Percentiles rank a stretch among this genome's conserved stretches.
Conservation (phyloP, 2,113 vertebrate genomes). For the Mugil cephalus region DNA sequence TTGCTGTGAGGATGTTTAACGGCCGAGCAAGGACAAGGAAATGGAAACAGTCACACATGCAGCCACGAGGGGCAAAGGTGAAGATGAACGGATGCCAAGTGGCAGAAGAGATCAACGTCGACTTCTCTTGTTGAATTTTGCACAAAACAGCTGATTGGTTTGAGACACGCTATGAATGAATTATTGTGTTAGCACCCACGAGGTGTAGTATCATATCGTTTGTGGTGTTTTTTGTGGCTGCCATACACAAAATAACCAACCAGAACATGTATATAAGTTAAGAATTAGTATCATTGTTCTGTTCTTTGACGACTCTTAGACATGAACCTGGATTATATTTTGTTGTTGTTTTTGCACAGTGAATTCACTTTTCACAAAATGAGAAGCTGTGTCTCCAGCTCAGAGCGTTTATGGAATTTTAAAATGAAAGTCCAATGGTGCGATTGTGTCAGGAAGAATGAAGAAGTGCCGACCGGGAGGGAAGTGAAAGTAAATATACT, state of each 20-base stretch:
- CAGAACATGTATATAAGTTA: no score
- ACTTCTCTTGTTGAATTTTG: constrained; percentile 1
- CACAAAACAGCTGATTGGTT: not conserved
- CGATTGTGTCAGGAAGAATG: no score
- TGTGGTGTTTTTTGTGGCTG: no score
- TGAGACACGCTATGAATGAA: not conserved
- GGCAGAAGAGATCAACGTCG: not conserved
- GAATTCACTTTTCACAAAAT: no score
- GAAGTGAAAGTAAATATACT: constrained; percentile 28
- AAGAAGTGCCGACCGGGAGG: not conserved
- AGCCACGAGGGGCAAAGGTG: not conserved
- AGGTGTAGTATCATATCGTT: not conserved
- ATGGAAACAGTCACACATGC: not conserved
- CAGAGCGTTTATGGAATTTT: no score
- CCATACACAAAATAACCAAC: no score
- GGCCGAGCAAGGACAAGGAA: not conserved
- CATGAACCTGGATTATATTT: no score
- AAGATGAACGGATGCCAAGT: not conserved
- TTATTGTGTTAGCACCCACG: not conserved
- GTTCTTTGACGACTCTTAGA: no score
- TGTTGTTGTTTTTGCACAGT: no score
- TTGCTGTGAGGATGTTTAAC: not conserved
- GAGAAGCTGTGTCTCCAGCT: no score
- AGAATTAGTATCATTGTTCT: no score
- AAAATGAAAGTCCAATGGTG: no score